Percentiles rank a stretch among this genome's conserved stretches.
Conservation (phyloP, 2,797 vertebrate genomes). For the Rachycentron canadum region DNA sequence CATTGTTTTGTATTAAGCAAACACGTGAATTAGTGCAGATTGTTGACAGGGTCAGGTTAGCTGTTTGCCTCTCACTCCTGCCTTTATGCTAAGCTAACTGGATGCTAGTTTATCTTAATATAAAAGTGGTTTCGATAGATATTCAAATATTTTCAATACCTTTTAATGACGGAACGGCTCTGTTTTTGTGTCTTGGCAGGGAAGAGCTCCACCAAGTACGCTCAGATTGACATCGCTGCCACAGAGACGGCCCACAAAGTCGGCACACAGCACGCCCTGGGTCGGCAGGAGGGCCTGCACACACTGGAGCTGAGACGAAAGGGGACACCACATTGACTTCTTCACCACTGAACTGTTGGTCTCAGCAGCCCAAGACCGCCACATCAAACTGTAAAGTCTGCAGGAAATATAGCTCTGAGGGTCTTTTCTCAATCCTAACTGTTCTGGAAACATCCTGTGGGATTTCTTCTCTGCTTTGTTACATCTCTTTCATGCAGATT, state of each 20-base stretch:
- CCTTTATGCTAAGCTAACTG: no score
- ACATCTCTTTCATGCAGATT: conserved; percentile 9
- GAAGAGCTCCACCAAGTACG: conserved; percentile 86
- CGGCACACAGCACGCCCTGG: conserved; percentile 89
- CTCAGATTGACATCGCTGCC: conserved; percentile 92
- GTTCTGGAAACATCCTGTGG: conserved; percentile 10
- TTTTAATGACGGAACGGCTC: no score
- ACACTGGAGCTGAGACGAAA: conserved; percentile 87
- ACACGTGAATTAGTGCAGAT: no score
- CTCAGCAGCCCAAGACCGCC: conserved; percentile 6
- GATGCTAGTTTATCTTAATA: no score
- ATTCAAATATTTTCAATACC: not conserved
- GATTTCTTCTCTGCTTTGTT: conserved; percentile 12
- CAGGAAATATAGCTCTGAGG: conserved; percentile 4
- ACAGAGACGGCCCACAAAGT: conserved; percentile 92
- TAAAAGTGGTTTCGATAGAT: not conserved
- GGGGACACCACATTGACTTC: conserved; percentile 83
- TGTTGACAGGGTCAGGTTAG: no score
- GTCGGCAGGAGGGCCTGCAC: conserved; percentile 89
- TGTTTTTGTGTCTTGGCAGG: conserved; percentile 78
- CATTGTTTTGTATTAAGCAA: not conserved
- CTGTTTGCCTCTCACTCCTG: no score
- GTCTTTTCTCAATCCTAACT: not conserved
- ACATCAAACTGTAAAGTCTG: conserved; percentile 21
- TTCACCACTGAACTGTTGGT: conserved; percentile 8